Evolutionary conservation across 2,113 vertebrate genomes (phyloP), one percentile per base, ranked within the genome.

Genomic region (Hymenochirus boettgeri): DNA sequence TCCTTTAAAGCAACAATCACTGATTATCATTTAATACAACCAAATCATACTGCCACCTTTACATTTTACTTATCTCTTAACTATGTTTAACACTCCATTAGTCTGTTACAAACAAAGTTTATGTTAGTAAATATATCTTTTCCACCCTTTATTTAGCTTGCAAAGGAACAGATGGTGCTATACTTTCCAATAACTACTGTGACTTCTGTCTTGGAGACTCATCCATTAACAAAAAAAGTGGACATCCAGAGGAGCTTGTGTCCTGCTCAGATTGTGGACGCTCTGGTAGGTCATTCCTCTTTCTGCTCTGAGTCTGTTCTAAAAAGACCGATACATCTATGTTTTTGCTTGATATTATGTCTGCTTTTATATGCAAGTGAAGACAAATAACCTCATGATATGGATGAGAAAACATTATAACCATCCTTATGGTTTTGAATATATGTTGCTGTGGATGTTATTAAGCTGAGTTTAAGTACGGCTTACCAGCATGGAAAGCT

Each of bases 141-240:
- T n/a, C n/a, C n/a, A 72, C 77, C 23, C 58, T 33, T 23, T 57
- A 71, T 74, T 50, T 79, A 96, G 95, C 93, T 86, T 89, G 89
- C 80, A 98, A 95, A 88, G 92, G 88, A 84, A 88, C 91, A 59
- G 90, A 91, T 1, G 91, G 89, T 75, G 84, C 88, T 69, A 90
- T 89, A 76, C 91, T 96, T 86, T 86, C 91, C 80, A 97, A 93
- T 80, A 96, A 92, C 85, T 94, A 93, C 92, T 97, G 93, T 88
- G 91, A 91, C 76, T 94, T 95, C 90, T 98, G 95, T 86, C 86
- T 94, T 5, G 92, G 96, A 37, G 95, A 95, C 77, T 95, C 93
- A 50, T 92, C 85, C 70, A 86, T 92, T 80, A 93, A 92, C 79
- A 93, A 93, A 85, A 97, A 95, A 87, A 91, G 85, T 39, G 92